These are phyloP conservation scores for Bicyclus anynana DNA, from an alignment of 1,140 invertebrate species.

Conservation along the genomic window DNA sequence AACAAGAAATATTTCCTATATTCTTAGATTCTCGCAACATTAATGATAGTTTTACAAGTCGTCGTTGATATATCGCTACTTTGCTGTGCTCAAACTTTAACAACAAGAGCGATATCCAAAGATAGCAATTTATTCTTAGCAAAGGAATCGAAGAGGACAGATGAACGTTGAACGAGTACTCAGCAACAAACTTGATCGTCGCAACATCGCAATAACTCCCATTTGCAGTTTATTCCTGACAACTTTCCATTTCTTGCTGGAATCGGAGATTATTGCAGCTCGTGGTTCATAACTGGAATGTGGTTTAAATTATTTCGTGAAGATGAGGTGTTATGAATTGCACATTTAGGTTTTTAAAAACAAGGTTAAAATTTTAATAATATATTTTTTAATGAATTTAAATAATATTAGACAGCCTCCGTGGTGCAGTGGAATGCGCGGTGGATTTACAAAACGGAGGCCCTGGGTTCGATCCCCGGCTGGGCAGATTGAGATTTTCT, in stretches of 20 bases:
- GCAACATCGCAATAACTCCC: slow-evolving; percentile 56
- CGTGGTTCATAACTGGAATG: neutral
- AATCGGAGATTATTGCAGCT: slow-evolving; percentile 2
- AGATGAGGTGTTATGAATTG: too few relatives aligned
- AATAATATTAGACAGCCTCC: too few relatives aligned
- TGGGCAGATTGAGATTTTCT: too few relatives aligned
- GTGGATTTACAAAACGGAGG: too few relatives aligned
- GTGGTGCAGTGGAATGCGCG: too few relatives aligned
- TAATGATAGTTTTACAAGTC: slow-evolving; percentile 4
- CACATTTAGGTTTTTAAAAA: too few relatives aligned
- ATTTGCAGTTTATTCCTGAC: slow-evolving; percentile 45
- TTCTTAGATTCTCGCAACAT: slow-evolving; percentile 6
- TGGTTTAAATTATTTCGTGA: neutral
- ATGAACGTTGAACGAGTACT: slow-evolving; percentile 44
- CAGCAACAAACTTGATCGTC: slow-evolving; percentile 47
- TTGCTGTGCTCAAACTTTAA: slow-evolving; percentile 17
- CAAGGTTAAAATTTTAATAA: too few relatives aligned
- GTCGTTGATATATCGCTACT: slow-evolving; percentile 10
- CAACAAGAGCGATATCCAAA: slow-evolving; percentile 27
- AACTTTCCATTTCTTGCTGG: slow-evolving; percentile 37
- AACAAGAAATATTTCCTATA: neutral
- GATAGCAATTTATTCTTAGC: slow-evolving; percentile 39
- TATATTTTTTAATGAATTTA: too few relatives aligned
- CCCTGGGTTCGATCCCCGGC: too few relatives aligned
- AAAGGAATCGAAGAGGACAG: slow-evolving; percentile 37